Conservation (phyloP, 2,113 vertebrate species). For the Regulus satrapa region DNA sequence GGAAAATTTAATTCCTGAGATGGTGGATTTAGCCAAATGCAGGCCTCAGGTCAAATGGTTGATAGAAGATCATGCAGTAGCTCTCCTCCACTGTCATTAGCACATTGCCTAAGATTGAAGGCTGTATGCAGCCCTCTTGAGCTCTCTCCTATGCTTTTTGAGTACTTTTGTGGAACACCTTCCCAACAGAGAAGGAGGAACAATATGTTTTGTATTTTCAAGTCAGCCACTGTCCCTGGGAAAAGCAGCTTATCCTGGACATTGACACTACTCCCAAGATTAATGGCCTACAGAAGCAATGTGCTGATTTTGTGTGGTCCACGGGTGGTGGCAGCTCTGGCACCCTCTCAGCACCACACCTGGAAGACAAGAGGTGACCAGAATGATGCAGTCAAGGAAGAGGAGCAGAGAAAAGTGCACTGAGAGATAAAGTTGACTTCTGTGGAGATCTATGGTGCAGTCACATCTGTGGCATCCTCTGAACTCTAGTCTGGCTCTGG, state of each 20-base stretch:
- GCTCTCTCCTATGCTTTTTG: not conserved
- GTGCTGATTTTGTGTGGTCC: not conserved
- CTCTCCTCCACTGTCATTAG: not conserved
- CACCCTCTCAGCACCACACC: not conserved
- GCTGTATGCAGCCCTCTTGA: not conserved
- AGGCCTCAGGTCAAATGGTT: not conserved
- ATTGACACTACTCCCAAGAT: not conserved
- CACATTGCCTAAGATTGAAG: not conserved
- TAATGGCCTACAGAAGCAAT: not conserved
- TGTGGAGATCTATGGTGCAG: not conserved
- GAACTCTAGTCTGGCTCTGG: not conserved
- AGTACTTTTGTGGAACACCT: not conserved
- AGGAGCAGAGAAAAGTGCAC: not conserved
- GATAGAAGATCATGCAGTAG: not conserved
- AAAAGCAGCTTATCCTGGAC: not conserved
- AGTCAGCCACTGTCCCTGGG: not conserved
- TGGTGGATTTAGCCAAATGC: not conserved
- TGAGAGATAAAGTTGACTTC: not conserved
- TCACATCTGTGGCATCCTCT: not conserved
- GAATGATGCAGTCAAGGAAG: fast-evolving
- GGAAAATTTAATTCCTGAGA: not conserved
- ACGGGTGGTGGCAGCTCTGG: fast-evolving
- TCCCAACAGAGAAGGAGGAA: not conserved
- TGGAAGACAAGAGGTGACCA: not conserved
- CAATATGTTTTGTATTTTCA: not conserved